These are phyloP conservation scores for Solenopsis fugax DNA, from an alignment of 1,140 invertebrate species.

Conservation along the genomic window DNA sequence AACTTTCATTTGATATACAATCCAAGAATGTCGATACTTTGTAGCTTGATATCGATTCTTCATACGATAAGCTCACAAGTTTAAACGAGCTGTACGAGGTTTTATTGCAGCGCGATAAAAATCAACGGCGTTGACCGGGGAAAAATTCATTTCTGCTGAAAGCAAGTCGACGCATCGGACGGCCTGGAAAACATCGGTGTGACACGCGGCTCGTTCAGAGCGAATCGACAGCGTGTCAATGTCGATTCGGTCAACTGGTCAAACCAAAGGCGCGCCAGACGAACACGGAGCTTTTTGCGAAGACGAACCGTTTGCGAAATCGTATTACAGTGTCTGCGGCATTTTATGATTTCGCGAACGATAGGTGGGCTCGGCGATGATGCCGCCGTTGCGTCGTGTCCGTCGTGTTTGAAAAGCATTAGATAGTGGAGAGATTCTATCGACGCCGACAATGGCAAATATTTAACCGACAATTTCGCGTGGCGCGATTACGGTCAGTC, in stretches of 20 bases:
- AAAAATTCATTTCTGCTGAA: conserved; percentile 52
- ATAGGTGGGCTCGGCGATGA: neutral
- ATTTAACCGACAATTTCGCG: conserved; percentile 69
- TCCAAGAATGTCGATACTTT: neutral
- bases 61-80: neutral
- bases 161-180: conserved; percentile 25
- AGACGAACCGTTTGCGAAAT: conserved; percentile 24
- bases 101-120: conserved; percentile 32
- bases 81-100: conserved; percentile 31
- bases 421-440: conserved; percentile 59
- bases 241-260: conserved; percentile 32
- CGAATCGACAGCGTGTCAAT: conserved; percentile 49
- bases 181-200: conserved; percentile 31
- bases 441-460: conserved; percentile 73
- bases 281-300: neutral
- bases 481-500: conserved; percentile 21
- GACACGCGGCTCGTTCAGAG: conserved; percentile 12
- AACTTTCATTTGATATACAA: neutral
- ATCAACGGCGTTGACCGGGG: neutral
- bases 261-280: neutral
- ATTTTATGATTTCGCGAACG: neutral
- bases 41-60: neutral
- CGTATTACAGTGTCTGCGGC: neutral
- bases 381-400: neutral
- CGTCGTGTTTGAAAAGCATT: conserved; percentile 50